phyloP scores from a whole-genome alignment of 1,140 invertebrate species.

The Thalassaphorura encarpata region DNA sequence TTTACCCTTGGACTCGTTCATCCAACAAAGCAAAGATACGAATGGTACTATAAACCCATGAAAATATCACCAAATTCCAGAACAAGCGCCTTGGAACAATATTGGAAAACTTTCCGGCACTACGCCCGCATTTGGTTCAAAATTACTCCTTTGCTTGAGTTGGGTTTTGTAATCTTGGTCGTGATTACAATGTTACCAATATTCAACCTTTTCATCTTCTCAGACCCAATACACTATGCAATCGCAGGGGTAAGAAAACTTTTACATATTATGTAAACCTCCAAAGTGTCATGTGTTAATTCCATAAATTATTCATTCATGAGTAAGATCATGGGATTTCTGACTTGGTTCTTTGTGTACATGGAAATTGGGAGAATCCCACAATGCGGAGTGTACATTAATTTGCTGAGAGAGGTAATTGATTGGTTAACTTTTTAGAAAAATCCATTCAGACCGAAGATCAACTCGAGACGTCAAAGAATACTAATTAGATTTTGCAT shows the following conservation, averaged over 20 bases:
- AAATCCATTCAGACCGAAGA: too few species aligned
- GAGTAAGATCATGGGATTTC: background rate
- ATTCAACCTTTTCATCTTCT: background rate
- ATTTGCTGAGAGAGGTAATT: background rate
- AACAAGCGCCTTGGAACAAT: too few species aligned
- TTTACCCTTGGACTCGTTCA: background rate
- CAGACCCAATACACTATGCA: background rate
- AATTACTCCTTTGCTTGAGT: background rate
- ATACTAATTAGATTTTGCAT: too few species aligned
- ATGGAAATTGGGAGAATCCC: conserved; percentile 4
- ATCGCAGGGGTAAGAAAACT: conserved; percentile 2
- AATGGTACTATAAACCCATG: background rate
- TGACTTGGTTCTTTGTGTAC: conserved; percentile 4
- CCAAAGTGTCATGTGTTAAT: background rate
- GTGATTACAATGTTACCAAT: background rate
- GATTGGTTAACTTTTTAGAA: too few species aligned
- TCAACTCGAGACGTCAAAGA: too few species aligned
- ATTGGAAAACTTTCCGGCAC: too few species aligned
- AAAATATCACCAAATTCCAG: too few species aligned
- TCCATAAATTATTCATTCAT: background rate
- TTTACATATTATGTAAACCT: background rate
- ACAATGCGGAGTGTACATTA: conserved; percentile 1
- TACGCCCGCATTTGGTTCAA: background rate
- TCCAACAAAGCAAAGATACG: background rate
- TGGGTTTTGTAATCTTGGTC: background rate